phyloP scores from a whole-genome alignment of 2,797 vertebrate species.

The Tarsius wallacei region DNA sequence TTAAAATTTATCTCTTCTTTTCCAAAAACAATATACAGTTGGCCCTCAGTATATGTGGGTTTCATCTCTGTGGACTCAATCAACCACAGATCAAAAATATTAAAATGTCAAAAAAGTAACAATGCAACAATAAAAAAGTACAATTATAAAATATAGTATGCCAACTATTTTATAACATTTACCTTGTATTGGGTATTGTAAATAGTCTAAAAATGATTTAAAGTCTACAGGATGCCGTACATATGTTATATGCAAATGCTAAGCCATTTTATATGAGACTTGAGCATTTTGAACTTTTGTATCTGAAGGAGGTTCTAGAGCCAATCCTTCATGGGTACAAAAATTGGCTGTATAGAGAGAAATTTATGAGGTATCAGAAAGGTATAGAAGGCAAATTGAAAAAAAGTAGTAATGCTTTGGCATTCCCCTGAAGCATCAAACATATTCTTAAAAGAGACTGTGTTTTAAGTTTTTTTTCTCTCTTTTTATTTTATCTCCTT shows the following conservation, averaged over 20 bases:
- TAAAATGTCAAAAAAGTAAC: neutral
- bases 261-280: neutral
- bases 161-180: neutral
- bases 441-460: neutral
- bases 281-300: neutral
- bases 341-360: neutral
- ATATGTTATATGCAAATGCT: neutral
- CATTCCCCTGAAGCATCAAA: neutral
- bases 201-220: neutral
- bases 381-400: neutral
- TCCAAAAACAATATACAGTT: neutral
- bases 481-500: neutral
- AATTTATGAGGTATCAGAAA: neutral
- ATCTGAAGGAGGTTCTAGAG: neutral
- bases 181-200: neutral
- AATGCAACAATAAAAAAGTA: neutral
- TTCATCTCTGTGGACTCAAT: neutral
- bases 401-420: constrained; percentile 10
- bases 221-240: neutral
- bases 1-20: neutral
- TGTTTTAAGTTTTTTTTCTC: neutral
- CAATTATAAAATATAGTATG: neutral
- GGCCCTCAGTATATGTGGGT: neutral
- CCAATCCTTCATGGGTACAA: neutral
- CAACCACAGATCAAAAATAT: neutral